A percentile compares a stretch with the other conserved stretches of the same genome.
Evolutionary conservation across 2,888 invertebrate species (phyloP).

Genomic region (Caenorhabditis angaria): DNA sequence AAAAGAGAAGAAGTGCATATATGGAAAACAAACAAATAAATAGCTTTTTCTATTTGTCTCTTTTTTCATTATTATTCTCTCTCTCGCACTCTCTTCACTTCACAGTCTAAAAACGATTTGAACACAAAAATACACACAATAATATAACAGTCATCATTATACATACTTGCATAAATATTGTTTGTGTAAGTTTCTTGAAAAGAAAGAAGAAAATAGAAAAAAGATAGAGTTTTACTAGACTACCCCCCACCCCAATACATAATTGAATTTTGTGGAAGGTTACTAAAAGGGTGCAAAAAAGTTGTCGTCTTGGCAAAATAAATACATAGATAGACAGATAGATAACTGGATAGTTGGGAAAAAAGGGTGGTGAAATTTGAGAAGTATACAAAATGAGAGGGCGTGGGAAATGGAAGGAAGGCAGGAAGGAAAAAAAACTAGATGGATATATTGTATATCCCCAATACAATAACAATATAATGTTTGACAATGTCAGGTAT

Average conservation of each 20-base stretch:
- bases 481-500: neutral
- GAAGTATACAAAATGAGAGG: slow-evolving; percentile 4
- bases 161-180: too few relatives aligned
- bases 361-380: neutral
- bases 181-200: too few relatives aligned
- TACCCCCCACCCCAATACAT: neutral
- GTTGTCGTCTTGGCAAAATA: too few relatives aligned
- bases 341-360: slow-evolving; percentile 5
- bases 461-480: slow-evolving; percentile 2
- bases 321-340: neutral
- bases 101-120: neutral
- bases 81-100: neutral
- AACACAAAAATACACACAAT: neutral
- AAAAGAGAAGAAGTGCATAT: slow-evolving; percentile 10
- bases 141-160: too few relatives aligned
- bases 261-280: slow-evolving; percentile 1
- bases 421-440: slow-evolving; percentile 4
- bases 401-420: neutral
- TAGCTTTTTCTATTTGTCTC: slow-evolving; percentile 6
- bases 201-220: too few relatives aligned
- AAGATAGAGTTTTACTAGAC: too few relatives aligned
- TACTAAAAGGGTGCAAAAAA: neutral
- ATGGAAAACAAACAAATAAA: slow-evolving; percentile 7
- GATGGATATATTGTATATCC: neutral
- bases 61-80: slow-evolving; percentile 1